These are phyloP conservation scores for Sarcophaga subvicina DNA, from an alignment of 2,888 invertebrate species.

Conservation along the genomic window DNA sequence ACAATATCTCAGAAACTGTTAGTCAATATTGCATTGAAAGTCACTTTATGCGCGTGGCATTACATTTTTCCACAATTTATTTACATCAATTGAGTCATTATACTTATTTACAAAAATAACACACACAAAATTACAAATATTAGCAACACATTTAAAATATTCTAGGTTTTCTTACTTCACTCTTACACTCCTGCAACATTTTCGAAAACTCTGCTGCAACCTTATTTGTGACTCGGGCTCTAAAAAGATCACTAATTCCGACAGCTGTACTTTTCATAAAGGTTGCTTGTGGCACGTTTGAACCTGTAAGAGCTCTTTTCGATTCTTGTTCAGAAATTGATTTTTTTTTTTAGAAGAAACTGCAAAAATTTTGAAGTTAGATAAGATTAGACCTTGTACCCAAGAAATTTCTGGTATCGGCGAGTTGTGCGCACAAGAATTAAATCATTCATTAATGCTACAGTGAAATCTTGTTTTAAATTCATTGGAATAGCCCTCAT, in stretches of 20 bases:
- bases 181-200: not conserved
- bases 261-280: constrained; percentile 19
- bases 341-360: constrained; percentile 47
- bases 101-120: too few relatives aligned
- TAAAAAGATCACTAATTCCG: not conserved
- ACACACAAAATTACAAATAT: too few relatives aligned
- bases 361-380: constrained; percentile 19
- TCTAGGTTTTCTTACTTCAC: too few relatives aligned
- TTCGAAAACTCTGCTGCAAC: not conserved
- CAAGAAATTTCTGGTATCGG: constrained; percentile 52
- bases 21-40: too few relatives aligned
- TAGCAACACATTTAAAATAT: too few relatives aligned
- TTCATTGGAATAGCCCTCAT: constrained; percentile 48
- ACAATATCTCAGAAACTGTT: too few relatives aligned
- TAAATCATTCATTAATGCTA: constrained; percentile 27
- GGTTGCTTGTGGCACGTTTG: constrained; percentile 19
- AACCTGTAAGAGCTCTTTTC: constrained; percentile 26
- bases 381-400: constrained; percentile 6
- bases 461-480: constrained; percentile 50
- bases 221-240: not conserved
- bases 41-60: too few relatives aligned
- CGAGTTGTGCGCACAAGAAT: constrained; percentile 37
- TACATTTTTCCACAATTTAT: too few relatives aligned
- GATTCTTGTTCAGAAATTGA: constrained; percentile 35
- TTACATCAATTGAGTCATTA: too few relatives aligned